Evolutionary conservation across 1,140 invertebrate genomes (phyloP), one percentile per base, ranked within the genome.

Genomic region (Macrobrachium rosenbergii): DNA sequence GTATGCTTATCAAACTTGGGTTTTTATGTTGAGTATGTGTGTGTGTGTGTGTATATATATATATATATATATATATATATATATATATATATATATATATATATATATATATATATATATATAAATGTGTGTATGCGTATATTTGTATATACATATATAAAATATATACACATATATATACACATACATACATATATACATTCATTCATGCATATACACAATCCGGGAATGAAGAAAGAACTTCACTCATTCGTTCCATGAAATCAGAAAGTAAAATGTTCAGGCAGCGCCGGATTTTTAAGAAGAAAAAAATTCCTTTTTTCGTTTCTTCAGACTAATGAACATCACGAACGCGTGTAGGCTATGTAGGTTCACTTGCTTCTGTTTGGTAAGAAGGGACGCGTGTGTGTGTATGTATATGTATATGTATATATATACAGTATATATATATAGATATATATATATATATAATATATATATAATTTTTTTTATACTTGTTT

Each of bases 31-130:
- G 3, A 14, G n/a, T n/a, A n/a, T n/a, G n/a, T n/a, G n/a, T n/a
- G n/a, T n/a, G n/a, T n/a, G n/a, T n/a, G n/a, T n/a, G n/a, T n/a
- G 11, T 69, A 69, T 69, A 69, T 69, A 69, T 69, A 69, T 69
- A 69, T 19, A 69, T 69, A 69, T 69, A n/a, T 69, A n/a, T 69
- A n/a, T 69, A n/a, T 69, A 14, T 69, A 21, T 69, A 21, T 69
- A 69, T 69, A 69, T 23, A n/a, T 23, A 23, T 69, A 69, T 23
- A 23, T 69, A 69, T 69, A 69, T 69, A 69, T 69, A 69, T 69
- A 23, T 69, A 69, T 69, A 23, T 69, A 69, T 69, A 23, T n/a
- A 69, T 69, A 23, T 69, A 69, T 69, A 69, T 69, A 6, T 69
- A 69, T 69, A 6, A 23, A 23, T 69, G 5, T 69, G n/a, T 69